phyloP scores from a whole-genome alignment of 64 coral and sea anemone species.

The Stylophora pistillata region DNA sequence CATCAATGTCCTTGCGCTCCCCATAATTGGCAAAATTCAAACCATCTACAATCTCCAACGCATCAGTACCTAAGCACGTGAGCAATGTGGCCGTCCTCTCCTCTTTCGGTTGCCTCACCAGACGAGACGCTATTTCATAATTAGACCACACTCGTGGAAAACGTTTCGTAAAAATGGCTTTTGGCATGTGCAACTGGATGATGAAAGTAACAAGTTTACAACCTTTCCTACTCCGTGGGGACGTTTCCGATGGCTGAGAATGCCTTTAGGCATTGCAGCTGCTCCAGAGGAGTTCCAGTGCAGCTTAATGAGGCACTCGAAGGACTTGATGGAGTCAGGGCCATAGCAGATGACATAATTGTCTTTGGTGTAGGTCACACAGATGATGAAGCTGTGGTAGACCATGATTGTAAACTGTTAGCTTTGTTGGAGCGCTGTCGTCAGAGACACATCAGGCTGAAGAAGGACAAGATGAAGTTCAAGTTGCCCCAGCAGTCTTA shows the following conservation, averaged over 20 bases:
- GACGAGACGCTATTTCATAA: conserved; percentile 31
- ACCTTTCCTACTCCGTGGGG: conserved; percentile 54
- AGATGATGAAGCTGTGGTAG: background rate
- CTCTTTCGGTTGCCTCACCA: conserved; percentile 11
- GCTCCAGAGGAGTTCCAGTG: conserved; percentile 50
- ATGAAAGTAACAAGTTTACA: conserved; percentile 41
- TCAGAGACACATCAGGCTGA: background rate
- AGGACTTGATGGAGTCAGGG: background rate
- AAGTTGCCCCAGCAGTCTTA: conserved; percentile 8
- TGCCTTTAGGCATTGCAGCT: conserved; percentile 52
- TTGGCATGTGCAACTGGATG: conserved; percentile 60
- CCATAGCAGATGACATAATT: conserved; percentile 27
- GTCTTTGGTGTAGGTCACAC: conserved; percentile 47
- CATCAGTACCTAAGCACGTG: conserved; percentile 34
- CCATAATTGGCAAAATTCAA: conserved; percentile 36
- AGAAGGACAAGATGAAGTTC: conserved; percentile 28
- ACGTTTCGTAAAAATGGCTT: conserved; percentile 63
- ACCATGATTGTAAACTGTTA: conserved; percentile 45
- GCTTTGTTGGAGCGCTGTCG: conserved; percentile 2
- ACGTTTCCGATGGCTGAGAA: background rate
- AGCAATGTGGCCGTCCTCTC: conserved; percentile 38
- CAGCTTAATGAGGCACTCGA: conserved; percentile 13
- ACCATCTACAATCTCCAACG: conserved; percentile 39
- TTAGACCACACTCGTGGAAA: conserved; percentile 58
- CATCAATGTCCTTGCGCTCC: conserved; percentile 35